Conservation (phyloP, 2,113 vertebrate species). For the Pelmatolapia mariae region DNA sequence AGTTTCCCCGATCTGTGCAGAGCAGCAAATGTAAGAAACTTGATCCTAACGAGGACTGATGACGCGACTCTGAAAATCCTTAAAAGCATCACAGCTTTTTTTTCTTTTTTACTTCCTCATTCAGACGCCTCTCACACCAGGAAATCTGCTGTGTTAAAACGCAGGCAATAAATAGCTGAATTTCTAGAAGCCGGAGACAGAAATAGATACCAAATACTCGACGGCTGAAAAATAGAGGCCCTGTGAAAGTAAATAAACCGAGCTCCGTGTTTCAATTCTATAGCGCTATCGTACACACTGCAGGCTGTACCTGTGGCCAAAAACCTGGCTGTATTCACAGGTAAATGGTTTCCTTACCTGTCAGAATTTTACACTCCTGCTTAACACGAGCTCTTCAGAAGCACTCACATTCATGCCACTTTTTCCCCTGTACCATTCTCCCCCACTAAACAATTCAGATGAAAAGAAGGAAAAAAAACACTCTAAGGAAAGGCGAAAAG, state of each 20-base stretch:
- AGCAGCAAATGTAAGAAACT: slow-evolving; percentile 19
- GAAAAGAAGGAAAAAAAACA: slow-evolving; percentile 2
- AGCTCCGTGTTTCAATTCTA: slow-evolving; percentile 1
- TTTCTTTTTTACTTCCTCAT: neutral
- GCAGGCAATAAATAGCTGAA: slow-evolving; percentile 19
- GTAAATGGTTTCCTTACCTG: slow-evolving; percentile 25
- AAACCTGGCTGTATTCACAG: slow-evolving; percentile 6
- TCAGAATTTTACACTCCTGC: slow-evolving; percentile 5
- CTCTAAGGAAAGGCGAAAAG: neutral
- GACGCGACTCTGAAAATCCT: neutral
- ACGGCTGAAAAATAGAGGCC: neutral
- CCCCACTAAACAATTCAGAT: slow-evolving; percentile 14
- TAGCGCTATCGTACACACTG: slow-evolving; percentile 7
- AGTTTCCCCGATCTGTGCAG: neutral
- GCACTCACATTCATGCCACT: neutral
- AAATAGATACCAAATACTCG: slow-evolving; percentile 42
- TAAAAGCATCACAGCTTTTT: slow-evolving; percentile 20
- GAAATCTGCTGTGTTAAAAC: slow-evolving; percentile 23
- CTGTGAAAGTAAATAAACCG: slow-evolving; percentile 43
- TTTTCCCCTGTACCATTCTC: neutral
- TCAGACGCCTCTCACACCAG: neutral
- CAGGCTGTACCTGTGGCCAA: neutral
- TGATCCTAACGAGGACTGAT: slow-evolving; percentile 20
- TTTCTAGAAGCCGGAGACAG: slow-evolving; percentile 2
- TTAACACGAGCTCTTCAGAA: neutral